phyloP scores from a whole-genome alignment of 2,888 invertebrate genomes.

The Conomelus anceps region DNA sequence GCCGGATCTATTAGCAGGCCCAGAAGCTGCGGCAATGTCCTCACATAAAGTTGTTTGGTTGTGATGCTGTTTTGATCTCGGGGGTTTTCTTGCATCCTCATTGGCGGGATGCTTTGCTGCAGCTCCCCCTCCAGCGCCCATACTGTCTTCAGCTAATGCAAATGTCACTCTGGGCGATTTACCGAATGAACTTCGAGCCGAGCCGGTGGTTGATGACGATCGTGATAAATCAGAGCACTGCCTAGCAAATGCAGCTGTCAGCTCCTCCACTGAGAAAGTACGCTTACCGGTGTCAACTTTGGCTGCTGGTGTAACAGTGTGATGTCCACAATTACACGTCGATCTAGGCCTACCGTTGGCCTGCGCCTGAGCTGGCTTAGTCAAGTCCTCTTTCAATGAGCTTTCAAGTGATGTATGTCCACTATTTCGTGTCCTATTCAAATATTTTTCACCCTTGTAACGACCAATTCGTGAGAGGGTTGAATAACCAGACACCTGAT shows the following conservation, averaged over 20 bases:
- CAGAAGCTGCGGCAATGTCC: background rate
- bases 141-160: constrained; percentile 38
- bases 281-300: constrained; percentile 33
- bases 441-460: constrained; percentile 31
- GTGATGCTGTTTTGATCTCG: constrained; percentile 6
- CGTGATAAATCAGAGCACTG: constrained; percentile 26
- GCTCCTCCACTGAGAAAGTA: constrained; percentile 35
- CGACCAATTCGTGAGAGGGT: constrained; percentile 32
- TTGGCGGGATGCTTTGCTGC: constrained; percentile 25
- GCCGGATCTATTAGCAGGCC: background rate
- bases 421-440: constrained; percentile 26
- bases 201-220: constrained; percentile 29
- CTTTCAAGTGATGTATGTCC: constrained; percentile 23
- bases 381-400: constrained; percentile 21
- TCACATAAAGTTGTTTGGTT: background rate
- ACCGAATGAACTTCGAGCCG: constrained; percentile 38
- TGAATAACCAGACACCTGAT: constrained; percentile 21
- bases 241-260: constrained; percentile 28
- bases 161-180: constrained; percentile 38
- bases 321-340: constrained; percentile 34
- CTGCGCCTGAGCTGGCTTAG: constrained; percentile 5
- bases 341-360: constrained; percentile 27
- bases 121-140: constrained; percentile 34
- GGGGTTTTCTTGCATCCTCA: constrained; percentile 21
- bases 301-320: constrained; percentile 27